Evolutionary conservation across 2,113 vertebrate species (phyloP), one percentile per base, ranked within the genome.

Genomic region (Bujurquina vittata): DNA sequence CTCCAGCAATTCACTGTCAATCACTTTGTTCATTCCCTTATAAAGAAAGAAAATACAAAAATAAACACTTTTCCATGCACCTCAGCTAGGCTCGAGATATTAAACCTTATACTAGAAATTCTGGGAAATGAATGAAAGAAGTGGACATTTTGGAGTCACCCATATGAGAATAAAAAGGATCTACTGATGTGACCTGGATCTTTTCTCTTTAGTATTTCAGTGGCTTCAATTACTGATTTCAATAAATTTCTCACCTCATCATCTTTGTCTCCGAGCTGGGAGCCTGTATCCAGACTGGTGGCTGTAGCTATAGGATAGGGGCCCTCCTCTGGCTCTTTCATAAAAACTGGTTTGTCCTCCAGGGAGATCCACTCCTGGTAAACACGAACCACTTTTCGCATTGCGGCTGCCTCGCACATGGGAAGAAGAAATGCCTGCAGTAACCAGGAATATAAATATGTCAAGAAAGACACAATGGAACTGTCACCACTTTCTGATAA

Each of bases 321-420:
- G 9, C 87, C 93, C 90, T 97, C 97, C 65, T 99, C 98, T 56
- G 97, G 96, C 83, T 99, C 98, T 86, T 97, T 97, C 98, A 99
- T 99, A 87, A 99, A 99, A 83, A 98, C 95, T 56, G 98, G 98
- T 78, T 98, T 99, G 84, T 99, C 98, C 84, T 99, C 97, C 91
- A 97, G 97, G 63, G 98, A 96, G 91, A 99, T 98, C 98, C 98
- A 99, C 91, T 99, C 98, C 89, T 99, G 98, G 91, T 99, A 99
- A 12, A 99, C 98, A 85, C 99, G 97, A 29, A 99, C 97, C 69
- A 99, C 98, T 92, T 96, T 99, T 43, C 98, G 97, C 98, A 99
- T 98, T 40, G 98, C 98, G 73, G 98, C 98, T 65, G 98, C 98
- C 94, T 99, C 98, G 79, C 98, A 99, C 95, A 99, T 97, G 0